These are phyloP conservation scores for Ruditapes philippinarum DNA, from an alignment of 1,140 invertebrate species.

Conservation along the genomic window DNA sequence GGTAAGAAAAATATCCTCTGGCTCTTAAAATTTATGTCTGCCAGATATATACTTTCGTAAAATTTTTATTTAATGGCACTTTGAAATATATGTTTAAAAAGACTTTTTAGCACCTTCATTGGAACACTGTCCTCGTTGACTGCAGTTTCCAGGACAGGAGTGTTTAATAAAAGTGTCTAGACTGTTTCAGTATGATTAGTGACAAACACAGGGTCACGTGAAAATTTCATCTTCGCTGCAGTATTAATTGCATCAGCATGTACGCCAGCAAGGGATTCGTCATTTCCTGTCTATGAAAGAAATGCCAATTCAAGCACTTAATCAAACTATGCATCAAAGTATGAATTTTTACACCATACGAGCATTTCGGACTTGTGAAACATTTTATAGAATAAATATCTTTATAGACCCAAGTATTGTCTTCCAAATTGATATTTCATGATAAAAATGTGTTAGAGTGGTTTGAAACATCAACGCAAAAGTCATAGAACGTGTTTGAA, in stretches of 20 bases:
- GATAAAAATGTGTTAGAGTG: too few relatives aligned
- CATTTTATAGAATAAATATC: not conserved
- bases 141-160: constrained; percentile 40
- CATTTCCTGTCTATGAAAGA: not conserved
- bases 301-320: not conserved
- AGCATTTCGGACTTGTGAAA: not conserved
- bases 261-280: not conserved
- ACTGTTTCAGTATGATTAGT: constrained; percentile 22
- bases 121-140: constrained; percentile 9
- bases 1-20: too few relatives aligned
- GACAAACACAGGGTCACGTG: constrained; percentile 9
- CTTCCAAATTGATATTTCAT: too few relatives aligned
- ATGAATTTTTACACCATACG: not conserved
- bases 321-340: not conserved
- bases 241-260: constrained; percentile 38
- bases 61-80: not conserved
- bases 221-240: not conserved
- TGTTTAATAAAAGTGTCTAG: not conserved
- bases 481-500: too few relatives aligned
- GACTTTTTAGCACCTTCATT: too few relatives aligned
- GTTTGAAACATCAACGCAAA: too few relatives aligned
- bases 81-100: too few relatives aligned
- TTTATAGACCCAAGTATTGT: too few relatives aligned
- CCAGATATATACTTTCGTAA: not conserved
- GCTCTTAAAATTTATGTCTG: too few relatives aligned